Percentiles rank a stretch among this genome's conserved stretches.
phyloP scores from a whole-genome alignment of 2,888 invertebrate species.

The Chironomus riparius region DNA sequence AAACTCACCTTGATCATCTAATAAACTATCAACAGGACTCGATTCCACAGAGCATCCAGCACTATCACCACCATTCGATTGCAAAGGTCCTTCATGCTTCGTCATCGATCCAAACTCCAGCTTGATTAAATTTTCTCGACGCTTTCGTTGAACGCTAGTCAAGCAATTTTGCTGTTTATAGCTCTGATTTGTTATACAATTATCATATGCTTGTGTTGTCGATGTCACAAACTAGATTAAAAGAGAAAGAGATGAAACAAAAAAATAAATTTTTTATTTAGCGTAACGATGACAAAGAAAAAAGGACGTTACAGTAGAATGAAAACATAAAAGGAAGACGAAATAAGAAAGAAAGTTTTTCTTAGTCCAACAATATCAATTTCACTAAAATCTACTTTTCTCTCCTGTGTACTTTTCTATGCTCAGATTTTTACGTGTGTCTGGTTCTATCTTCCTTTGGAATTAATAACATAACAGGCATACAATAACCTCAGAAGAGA shows the following conservation, averaged over 20 bases:
- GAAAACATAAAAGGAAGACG: neutral
- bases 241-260: neutral
- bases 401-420: neutral
- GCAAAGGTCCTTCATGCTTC: slow-evolving; percentile 12
- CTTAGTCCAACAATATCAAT: neutral
- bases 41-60: slow-evolving; percentile 20
- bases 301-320: neutral
- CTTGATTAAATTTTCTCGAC: slow-evolving; percentile 30
- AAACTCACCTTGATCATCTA: slow-evolving; percentile 24
- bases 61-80: slow-evolving; percentile 4
- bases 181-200: slow-evolving; percentile 23
- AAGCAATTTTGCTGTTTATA: slow-evolving; percentile 6
- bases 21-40: slow-evolving; percentile 22
- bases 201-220: slow-evolving; percentile 21
- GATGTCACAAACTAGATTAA: slow-evolving; percentile 7
- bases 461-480: neutral
- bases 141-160: slow-evolving; percentile 21
- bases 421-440: neutral
- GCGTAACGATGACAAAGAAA: neutral
- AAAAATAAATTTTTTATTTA: neutral
- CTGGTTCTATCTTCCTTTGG: neutral
- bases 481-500: neutral
- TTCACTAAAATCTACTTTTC: neutral
- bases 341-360: neutral
- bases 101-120: slow-evolving; percentile 30